Base-by-base conservation (phyloP, 1,140 invertebrate species). In the Acromyrmex charruanus region DNA sequence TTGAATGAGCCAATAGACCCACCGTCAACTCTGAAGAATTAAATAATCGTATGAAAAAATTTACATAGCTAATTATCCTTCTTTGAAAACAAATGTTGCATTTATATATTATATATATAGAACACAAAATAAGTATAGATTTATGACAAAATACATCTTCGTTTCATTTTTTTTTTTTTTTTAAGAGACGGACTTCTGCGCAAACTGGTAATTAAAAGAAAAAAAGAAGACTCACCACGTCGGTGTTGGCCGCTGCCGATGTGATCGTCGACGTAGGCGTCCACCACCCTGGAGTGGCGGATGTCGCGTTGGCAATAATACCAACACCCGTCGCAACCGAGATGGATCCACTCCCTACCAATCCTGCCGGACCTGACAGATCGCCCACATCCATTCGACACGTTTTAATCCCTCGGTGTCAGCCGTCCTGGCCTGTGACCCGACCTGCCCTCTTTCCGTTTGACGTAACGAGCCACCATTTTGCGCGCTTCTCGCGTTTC, bases 301-400 rank as follows among this genome's bases (percentile, higher is more conserved):
- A 87, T 81, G 89, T 89, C 66, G 80, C 87, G 61, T 86, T 91
- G 74, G 89, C 91, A 72, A 92, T 91, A 88, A 92, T 88, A 90
- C 91, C 92, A 92, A 92, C 93, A 90, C 91, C 91, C 88, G 93
- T 91, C 88, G 91, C 89, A 91, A 92, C 93, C 90, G 93, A 93
- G 92, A 94, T 94, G 92, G 93, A 88, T 92, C 93, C 92, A 89
- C 92, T 93, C 91, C 93, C 91, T 91, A 92, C 92, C 92, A 93
- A 93, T 91, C 90, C 92, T 87, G 88, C 92, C 74, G 89, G 87
- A 89, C 90, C 92, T 85, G 93, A 92, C 81, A 91, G 84, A 89
- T 94, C 93, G 84, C 93, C 93, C 92, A 94, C 93, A 92, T 95
- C 94, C 94, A 94, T 95, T 91, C 94, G 94, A 93, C 79, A 89